These are phyloP conservation scores for Planococcus citri DNA, from an alignment of 1,140 invertebrate species.

Conservation along the genomic window DNA sequence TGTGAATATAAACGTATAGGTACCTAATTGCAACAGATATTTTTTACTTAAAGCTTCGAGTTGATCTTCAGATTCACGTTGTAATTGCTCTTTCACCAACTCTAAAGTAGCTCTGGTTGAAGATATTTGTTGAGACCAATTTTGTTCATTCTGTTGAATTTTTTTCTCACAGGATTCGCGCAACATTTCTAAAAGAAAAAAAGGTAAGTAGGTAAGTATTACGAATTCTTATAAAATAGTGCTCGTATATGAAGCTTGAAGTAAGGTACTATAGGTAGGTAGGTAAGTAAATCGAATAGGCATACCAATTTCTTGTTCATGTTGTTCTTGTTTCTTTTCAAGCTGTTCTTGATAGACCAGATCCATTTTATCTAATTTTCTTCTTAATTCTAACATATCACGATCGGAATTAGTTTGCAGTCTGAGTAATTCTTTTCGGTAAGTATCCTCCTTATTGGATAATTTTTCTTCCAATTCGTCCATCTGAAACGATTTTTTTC, in stretches of 20 bases:
- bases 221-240: not conserved
- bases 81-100: slow-evolving; percentile 38
- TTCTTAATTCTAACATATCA: slow-evolving; percentile 40
- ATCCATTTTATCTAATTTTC: slow-evolving; percentile 43
- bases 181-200: not conserved
- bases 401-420: slow-evolving; percentile 40
- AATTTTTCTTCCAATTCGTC: slow-evolving; percentile 40
- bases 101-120: slow-evolving; percentile 35
- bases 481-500: slow-evolving; percentile 39
- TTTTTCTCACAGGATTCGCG: slow-evolving; percentile 33
- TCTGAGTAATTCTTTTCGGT: slow-evolving; percentile 42
- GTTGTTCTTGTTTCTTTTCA: slow-evolving; percentile 42
- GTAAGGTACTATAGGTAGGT: not conserved
- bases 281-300: not conserved
- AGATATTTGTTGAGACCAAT: slow-evolving; percentile 30
- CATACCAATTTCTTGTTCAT: slow-evolving; percentile 45
- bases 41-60: slow-evolving; percentile 34
- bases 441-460: slow-evolving; percentile 40
- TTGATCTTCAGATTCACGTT: slow-evolving; percentile 35
- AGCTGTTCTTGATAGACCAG: slow-evolving; percentile 41
- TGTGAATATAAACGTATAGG: not conserved
- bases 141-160: slow-evolving; percentile 34
- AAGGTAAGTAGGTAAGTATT: not conserved
- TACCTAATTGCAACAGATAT: slow-evolving; percentile 37
- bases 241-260: too few relatives aligned